A percentile compares a stretch with the other conserved stretches of the same genome.
These are phyloP conservation scores for Mesorhabditis belari DNA, from an alignment of 2,888 invertebrate species.

Conservation along the genomic window DNA sequence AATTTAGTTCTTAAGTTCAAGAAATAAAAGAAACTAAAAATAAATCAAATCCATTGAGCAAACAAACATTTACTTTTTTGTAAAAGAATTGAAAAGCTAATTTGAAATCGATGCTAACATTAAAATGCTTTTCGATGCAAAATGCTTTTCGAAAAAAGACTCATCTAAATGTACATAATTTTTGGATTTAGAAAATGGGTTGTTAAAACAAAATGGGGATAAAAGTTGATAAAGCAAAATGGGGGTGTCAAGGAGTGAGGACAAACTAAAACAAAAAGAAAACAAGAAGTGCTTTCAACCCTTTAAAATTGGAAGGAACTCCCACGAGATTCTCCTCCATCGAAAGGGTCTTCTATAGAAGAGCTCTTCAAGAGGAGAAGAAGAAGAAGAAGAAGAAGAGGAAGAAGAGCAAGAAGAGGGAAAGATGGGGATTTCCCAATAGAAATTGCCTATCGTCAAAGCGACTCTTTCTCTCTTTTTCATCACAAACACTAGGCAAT, in stretches of 20 bases:
- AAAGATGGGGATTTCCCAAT: not conserved
- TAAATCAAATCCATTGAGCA: constrained; percentile 1
- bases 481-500: no score
- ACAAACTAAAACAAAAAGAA: constrained; percentile 1
- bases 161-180: no score
- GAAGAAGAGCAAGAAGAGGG: constrained; percentile 1
- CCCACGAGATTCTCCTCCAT: no score
- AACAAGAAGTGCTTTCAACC: no score
- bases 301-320: no score
- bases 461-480: constrained; percentile 1
- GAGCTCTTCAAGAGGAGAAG: no score
- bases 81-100: constrained; percentile 1
- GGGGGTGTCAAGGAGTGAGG: not conserved
- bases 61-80: constrained; percentile 6
- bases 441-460: not conserved
- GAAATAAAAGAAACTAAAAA: constrained; percentile 9
- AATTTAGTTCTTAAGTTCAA: constrained; percentile 7
- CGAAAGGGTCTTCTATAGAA: no score
- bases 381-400: constrained; percentile 4
- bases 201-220: no score
- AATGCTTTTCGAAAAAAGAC: no score
- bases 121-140: no score
- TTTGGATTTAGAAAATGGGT: no score
- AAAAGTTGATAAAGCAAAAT: constrained; percentile 6
- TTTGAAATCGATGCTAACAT: no score